Base-by-base conservation (phyloP, 2,888 invertebrate genomes). In the Bugula neritina region DNA sequence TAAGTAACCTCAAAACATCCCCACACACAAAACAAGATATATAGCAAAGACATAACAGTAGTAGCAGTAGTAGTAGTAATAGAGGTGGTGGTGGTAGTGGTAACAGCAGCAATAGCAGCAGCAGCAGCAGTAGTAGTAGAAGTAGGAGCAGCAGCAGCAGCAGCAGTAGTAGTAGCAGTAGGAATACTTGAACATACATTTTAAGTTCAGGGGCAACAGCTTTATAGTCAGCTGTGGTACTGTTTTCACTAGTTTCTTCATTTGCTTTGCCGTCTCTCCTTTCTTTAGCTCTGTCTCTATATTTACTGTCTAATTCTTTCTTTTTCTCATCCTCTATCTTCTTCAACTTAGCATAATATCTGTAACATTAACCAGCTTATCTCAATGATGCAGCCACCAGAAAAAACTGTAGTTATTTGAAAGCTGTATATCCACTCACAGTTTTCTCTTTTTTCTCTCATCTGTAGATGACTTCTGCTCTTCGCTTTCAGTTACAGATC, bases 141-240 rank as follows among this genome's bases (percentile, higher is more conserved):
- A n/a, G n/a, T n/a, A n/a, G n/a, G n/a, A n/a, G n/a, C n/a, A n/a
- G n/a, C n/a, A n/a, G n/a, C n/a, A n/a, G n/a, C n/a, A n/a, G n/a
- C n/a, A n/a, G n/a, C n/a, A n/a, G n/a, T n/a, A n/a, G n/a, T n/a
- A n/a, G n/a, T n/a, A n/a, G n/a, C n/a, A n/a, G n/a, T n/a, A n/a
- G n/a, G n/a, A n/a, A n/a, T n/a, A n/a, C n/a, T n/a, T n/a, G n/a
- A n/a, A n/a, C n/a, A n/a, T 43, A 63, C 63, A 79, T 83, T 82
- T 96, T 95, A 21, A 93, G 85, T 86, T 97, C 97, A 0, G 97
- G 97, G 1, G 97, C 98, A 0, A 99, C 97, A 5, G 98, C 97
- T 79, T 95, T 84, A 80, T 93, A 93, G 43, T 92, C 92, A 2
- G 93, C 91, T 27, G 90, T 92, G 69, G 91, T 90, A 0, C 85